A percentile compares a stretch with the other conserved stretches of the same genome.
Conservation (phyloP, 2,113 vertebrate species). For the Tympanuchus pallidicinctus region DNA sequence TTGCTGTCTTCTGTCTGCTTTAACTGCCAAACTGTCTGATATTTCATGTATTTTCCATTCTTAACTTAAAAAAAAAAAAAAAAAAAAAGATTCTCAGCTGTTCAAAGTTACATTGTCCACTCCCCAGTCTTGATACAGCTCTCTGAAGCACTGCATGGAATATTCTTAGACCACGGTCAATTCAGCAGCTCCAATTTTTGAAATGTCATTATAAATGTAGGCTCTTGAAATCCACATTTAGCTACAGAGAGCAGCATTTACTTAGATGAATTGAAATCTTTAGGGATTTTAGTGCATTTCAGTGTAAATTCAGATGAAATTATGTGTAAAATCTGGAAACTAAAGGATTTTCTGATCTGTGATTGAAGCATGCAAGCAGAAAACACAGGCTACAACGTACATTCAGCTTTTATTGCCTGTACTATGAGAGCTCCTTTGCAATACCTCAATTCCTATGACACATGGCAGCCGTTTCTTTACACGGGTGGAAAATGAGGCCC, state of each 20-base stretch:
- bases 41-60: conserved; percentile 59
- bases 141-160: neutral
- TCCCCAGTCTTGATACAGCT: neutral
- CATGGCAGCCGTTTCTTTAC: neutral
- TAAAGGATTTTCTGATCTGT: neutral
- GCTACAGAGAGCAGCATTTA: neutral
- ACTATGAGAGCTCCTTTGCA: fast-evolving
- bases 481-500: neutral
- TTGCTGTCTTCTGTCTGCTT: conserved; percentile 56
- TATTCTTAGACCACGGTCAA: neutral
- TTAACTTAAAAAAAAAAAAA: neutral
- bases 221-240: neutral
- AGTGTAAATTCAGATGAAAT: neutral
- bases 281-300: neutral
- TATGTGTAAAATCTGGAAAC: neutral
- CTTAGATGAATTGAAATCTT: neutral
- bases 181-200: neutral
- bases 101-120: conserved; percentile 7
- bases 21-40: conserved; percentile 60
- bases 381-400: neutral
- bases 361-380: neutral
- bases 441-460: neutral
- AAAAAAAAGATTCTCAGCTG: neutral
- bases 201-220: neutral
- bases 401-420: neutral